phyloP scores from a whole-genome alignment of 2,113 vertebrate genomes.

The Eclectus roratus region DNA sequence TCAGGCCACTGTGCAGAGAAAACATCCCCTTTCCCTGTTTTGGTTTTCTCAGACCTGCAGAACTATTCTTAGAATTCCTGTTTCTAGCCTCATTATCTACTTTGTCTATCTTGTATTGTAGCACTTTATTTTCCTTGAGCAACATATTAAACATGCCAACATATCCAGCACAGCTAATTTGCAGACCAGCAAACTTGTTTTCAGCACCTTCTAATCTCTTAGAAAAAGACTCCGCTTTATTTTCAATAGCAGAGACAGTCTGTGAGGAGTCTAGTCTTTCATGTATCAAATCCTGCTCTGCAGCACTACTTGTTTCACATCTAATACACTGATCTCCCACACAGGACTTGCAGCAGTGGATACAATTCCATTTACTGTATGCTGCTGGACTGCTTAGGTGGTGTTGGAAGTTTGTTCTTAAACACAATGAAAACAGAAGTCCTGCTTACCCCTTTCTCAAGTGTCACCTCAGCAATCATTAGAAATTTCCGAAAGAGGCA shows the following conservation, averaged over 20 bases:
- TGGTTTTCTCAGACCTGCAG: not conserved
- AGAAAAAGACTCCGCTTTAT: conserved; percentile 1
- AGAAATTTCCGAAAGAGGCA: not conserved
- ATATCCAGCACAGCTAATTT: conserved; percentile 61
- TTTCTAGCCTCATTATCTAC: conserved; percentile 40
- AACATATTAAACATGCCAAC: conserved; percentile 48
- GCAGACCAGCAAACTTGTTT: conserved; percentile 54
- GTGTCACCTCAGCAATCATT: conserved; percentile 5
- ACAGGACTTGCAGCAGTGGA: not conserved
- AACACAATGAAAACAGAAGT: not conserved
- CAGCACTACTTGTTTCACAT: not conserved
- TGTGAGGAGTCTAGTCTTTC: conserved; percentile 1
- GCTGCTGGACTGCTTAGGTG: not conserved
- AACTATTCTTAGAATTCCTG: conserved; percentile 37
- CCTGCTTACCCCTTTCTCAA: not conserved
- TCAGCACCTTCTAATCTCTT: conserved; percentile 59
- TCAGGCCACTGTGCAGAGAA: not conserved
- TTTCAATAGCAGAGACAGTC: conserved; percentile 24
- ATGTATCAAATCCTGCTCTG: not conserved
- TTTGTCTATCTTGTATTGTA: conserved; percentile 49
- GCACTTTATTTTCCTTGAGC: conserved; percentile 61
- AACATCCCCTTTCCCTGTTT: not conserved
- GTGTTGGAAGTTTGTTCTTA: conserved; percentile 24
- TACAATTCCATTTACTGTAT: not conserved
- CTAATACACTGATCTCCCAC: not conserved